Percentiles rank a stretch among this genome's conserved stretches.
Conservation (phyloP, 2,797 vertebrate genomes). For the Siniperca obscura region DNA sequence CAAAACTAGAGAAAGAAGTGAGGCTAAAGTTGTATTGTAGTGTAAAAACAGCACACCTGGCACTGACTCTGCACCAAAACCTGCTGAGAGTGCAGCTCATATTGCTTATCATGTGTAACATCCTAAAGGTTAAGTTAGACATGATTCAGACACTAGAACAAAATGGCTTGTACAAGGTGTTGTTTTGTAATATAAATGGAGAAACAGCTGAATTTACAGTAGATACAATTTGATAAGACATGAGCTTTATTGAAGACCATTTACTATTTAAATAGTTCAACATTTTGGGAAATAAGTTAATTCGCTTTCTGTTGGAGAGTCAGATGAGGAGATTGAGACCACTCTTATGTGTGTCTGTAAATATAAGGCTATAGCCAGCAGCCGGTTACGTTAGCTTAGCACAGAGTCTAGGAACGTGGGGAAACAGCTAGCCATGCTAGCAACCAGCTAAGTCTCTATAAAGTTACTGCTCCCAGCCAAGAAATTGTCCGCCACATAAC, state of each 20-base stretch:
- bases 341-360: not conserved
- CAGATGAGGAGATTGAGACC: not conserved
- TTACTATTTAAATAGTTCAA: not conserved
- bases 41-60: constrained; percentile 20
- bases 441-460: too few species aligned
- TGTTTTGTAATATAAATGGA: not conserved
- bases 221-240: not conserved
- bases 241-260: not conserved
- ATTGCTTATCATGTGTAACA: constrained; percentile 1
- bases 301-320: not conserved
- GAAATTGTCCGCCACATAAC: not conserved
- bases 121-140: constrained; percentile 7
- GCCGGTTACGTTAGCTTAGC: not conserved
- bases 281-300: not conserved
- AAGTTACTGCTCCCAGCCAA: not conserved
- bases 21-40: not conserved
- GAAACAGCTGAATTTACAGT: not conserved
- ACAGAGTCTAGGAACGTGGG: not conserved
- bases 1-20: not conserved
- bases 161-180: not conserved
- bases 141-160: constrained; percentile 8
- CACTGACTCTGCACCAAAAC: constrained; percentile 25
- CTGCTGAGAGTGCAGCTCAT: constrained; percentile 39
- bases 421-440: not conserved
- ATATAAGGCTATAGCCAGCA: not conserved